phyloP scores from a whole-genome alignment of 1,140 invertebrate species.

The Trinorchestia longiramus region DNA sequence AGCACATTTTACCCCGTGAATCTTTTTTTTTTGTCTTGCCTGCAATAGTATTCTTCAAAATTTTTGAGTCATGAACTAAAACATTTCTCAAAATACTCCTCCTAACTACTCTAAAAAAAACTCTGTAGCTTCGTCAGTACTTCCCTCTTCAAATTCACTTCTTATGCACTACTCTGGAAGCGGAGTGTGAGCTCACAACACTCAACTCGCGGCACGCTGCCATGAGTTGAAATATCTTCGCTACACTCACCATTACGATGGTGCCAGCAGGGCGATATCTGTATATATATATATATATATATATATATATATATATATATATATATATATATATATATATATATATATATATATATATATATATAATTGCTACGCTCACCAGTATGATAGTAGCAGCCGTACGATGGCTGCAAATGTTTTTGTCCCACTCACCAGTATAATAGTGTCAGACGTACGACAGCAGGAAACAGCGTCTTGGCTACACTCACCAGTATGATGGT shows the following conservation, averaged over 20 bases:
- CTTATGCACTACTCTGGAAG: no score
- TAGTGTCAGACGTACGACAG: not conserved
- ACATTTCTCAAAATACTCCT: no score
- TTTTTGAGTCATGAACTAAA: no score
- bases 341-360: not conserved
- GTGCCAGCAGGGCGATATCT: not conserved
- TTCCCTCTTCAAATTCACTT: no score
- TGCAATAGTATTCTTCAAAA: no score
- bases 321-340: not conserved
- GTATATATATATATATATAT: not conserved
- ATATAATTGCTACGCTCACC: not conserved
- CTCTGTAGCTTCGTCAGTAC: no score
- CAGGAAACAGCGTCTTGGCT: not conserved
- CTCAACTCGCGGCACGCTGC: no score
- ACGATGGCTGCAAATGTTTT: not conserved
- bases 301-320: not conserved
- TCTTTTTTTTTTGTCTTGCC: no score
- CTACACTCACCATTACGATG: not conserved
- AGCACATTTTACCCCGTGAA: no score
- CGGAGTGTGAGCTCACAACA: no score
- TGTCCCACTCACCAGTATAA: not conserved
- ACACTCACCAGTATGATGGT: constrained; percentile 42
- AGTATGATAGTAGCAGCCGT: not conserved
- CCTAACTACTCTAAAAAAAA: no score
- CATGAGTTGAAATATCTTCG: no score